phyloP scores from a whole-genome alignment of 2,113 vertebrate genomes.

The Empidonax alnorum region DNA sequence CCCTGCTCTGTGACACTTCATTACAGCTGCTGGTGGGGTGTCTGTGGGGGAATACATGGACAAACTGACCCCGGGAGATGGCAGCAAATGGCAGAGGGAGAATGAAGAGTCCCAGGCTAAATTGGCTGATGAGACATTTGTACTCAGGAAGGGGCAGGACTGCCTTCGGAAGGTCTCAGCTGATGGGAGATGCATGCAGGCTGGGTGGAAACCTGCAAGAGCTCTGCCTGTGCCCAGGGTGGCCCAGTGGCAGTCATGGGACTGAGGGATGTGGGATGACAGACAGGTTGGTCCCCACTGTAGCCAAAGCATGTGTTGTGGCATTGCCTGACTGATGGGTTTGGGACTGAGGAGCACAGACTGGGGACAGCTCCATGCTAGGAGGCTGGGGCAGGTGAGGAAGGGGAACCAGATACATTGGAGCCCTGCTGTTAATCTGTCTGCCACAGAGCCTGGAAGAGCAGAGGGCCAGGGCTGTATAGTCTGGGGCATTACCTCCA shows the following conservation, averaged over 20 bases:
- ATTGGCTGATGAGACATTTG: not conserved
- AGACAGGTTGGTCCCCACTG: not conserved
- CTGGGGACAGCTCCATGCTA: not conserved
- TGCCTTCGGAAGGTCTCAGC: not conserved
- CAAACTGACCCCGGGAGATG: not conserved
- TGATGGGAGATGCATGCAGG: not conserved
- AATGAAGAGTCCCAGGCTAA: not conserved
- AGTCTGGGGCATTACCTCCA: not conserved
- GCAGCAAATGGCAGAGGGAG: not conserved
- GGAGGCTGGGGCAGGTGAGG: not conserved
- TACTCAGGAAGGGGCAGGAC: not conserved
- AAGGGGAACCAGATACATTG: not conserved
- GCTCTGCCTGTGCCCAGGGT: not conserved
- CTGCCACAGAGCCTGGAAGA: not conserved
- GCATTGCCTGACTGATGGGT: not conserved
- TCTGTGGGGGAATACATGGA: rapidly evolving
- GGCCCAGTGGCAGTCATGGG: not conserved
- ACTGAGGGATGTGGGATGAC: not conserved
- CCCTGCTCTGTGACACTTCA: not conserved
- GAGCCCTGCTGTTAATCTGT: not conserved
- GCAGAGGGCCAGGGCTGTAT: not conserved
- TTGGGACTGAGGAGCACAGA: not conserved
- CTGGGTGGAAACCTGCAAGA: not conserved
- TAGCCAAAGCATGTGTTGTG: not conserved
- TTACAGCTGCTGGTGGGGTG: not conserved